A percentile compares a stretch with the other conserved stretches of the same genome.
These are phyloP conservation scores for Sardina pilchardus DNA, from an alignment of 2,113 vertebrate species.

Conservation along the genomic window DNA sequence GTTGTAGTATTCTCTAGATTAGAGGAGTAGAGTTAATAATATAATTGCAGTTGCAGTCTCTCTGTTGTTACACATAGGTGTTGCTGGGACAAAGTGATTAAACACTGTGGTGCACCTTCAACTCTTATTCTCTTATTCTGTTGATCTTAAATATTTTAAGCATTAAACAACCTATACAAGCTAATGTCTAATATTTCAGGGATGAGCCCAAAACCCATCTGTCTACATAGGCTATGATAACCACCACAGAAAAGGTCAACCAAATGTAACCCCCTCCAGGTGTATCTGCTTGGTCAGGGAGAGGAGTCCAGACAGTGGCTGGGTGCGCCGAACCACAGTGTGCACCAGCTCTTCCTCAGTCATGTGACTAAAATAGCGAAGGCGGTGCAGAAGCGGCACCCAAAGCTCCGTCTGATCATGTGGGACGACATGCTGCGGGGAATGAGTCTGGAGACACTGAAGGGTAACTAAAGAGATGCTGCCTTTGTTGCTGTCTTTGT, in stretches of 20 bases:
- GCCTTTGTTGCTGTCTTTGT: conserved; percentile 3
- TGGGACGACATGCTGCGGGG: conserved; percentile 96
- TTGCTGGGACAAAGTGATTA: background rate
- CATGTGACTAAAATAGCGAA: conserved; percentile 83
- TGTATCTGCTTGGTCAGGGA: conserved; percentile 88
- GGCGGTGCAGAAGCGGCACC: conserved; percentile 68
- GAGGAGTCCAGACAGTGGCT: conserved; percentile 85
- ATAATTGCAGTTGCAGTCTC: no score
- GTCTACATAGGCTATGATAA: background rate
- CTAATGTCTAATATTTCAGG: background rate
- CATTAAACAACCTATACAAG: background rate
- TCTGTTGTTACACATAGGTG: background rate
- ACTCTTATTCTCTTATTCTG: no score
- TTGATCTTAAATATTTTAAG: background rate
- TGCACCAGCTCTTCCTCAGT: conserved; percentile 80
- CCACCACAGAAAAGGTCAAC: background rate
- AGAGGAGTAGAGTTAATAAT: no score
- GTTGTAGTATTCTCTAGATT: no score
- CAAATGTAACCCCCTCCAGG: conserved; percentile 65
- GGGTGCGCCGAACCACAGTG: conserved; percentile 64
- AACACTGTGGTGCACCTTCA: no score
- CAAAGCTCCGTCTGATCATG: conserved; percentile 77
- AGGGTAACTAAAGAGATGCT: conserved; percentile 69
- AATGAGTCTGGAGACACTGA: conserved; percentile 74
- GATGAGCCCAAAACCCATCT: background rate